Conservation (phyloP, 2,113 vertebrate species). For the Aramus guarauna region DNA sequence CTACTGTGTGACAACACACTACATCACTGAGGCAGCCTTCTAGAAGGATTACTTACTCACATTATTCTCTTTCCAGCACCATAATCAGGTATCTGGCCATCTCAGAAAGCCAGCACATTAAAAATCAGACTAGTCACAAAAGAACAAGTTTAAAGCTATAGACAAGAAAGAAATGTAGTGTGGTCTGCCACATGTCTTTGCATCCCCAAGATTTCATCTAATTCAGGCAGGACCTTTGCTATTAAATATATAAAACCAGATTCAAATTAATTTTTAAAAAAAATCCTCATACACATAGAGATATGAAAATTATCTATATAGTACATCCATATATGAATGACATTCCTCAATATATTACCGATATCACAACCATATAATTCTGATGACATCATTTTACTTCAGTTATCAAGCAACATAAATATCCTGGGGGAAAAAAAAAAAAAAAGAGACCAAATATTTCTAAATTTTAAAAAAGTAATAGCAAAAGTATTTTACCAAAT, state of each 20-base stretch:
- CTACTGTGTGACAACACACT: too few relatives aligned
- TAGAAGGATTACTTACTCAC: not conserved
- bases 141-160: not conserved
- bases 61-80: not conserved
- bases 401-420: not conserved
- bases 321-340: not conserved
- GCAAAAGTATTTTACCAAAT: not conserved
- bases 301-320: not conserved
- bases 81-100: not conserved
- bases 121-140: not conserved
- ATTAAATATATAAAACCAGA: not conserved
- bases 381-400: not conserved
- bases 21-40: not conserved
- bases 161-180: not conserved
- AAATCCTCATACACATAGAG: not conserved
- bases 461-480: not conserved
- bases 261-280: not conserved
- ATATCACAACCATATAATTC: not conserved
- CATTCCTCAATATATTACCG: not conserved
- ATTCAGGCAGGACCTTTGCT: not conserved
- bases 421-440: not conserved
- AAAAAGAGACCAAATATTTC: not conserved
- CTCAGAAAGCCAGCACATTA: not conserved
- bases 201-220: not conserved
- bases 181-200: fast-evolving